Evolutionary conservation across 2,113 vertebrate species (phyloP), one percentile per base, ranked within the genome.

Genomic region (Otolemur garnettii): DNA sequence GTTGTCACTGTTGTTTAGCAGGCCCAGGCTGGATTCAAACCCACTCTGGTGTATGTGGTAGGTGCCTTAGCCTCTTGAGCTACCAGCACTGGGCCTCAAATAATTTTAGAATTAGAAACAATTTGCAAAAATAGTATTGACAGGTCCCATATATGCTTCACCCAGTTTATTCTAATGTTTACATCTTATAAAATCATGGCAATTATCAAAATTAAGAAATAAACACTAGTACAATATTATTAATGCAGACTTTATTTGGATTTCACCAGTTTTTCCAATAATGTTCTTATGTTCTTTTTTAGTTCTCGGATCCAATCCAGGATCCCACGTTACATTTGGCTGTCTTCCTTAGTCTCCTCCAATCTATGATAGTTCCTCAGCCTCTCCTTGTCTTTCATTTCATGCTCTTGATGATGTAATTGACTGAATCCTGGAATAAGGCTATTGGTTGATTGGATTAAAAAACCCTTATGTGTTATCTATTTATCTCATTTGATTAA

Each of bases 151-250:
- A 71, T 64, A 87, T 33, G 94, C 88, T 87, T 78, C 5, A 62
- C n/a, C n/a, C 69, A 87, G 26, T 18, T 45, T 87, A 26, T 50
- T 53, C 38, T 95, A 81, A 87, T 30, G 30, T 81, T 82, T 57
- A n/a, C 26, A 74, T 87, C 38, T 66, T 85, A 7, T 68, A 75
- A 59, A 96, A 68, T 28, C n/a, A 75, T 60, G 30, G 18, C 35
- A 86, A 91, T 81, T 81, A 90, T 68, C 60, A 91, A 87, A 86
- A 85, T 24, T 90, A 85, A 80, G 57, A 45, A 85, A 79, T 55
- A 69, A 78, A 91, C 38, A 45, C 24, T 35, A 30, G 50, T 68
- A 80, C 12, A 87, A 87, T 69, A 92, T 17, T 74, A 66, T 38
- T 66, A 75, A 57, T 66, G 22, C 17, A 68, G n/a, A 45, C 69